These are phyloP conservation scores for Odontomyia ornata DNA, from an alignment of 2,888 invertebrate species.

Conservation along the genomic window DNA sequence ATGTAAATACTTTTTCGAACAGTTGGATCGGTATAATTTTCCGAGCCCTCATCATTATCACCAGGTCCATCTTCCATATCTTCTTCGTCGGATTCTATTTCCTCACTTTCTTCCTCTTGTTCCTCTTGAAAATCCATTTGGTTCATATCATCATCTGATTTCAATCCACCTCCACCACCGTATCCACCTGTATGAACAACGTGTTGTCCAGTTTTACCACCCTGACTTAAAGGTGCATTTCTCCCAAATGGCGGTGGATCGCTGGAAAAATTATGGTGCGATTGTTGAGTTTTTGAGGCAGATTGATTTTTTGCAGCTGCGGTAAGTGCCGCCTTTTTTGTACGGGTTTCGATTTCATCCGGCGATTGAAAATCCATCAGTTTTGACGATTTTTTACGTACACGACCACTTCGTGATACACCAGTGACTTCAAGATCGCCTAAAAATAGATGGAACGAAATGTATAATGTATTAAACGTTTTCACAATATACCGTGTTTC, in stretches of 20 bases:
- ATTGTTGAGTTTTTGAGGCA: conserved; percentile 45
- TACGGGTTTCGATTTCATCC: conserved; percentile 75
- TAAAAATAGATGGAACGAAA: neutral
- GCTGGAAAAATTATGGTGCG: neutral
- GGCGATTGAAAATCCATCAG: conserved; percentile 92
- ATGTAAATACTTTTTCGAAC: conserved; percentile 70
- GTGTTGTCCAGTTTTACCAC: neutral
- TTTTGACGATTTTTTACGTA: conserved; percentile 94
- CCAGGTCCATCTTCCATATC: conserved; percentile 49
- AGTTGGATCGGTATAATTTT: conserved; percentile 55
- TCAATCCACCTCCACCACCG: conserved; percentile 26
- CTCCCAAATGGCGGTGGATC: neutral
- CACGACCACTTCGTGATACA: conserved; percentile 87
- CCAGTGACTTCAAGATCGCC: conserved; percentile 83
- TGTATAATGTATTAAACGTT: too few relatives aligned
- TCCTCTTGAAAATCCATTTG: conserved; percentile 16
- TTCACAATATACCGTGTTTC: neutral
- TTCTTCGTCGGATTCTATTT: conserved; percentile 51
- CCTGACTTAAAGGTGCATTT: neutral
- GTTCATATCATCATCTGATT: conserved; percentile 34
- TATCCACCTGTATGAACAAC: conserved; percentile 12
- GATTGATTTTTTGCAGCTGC: neutral
- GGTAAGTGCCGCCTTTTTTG: conserved; percentile 51
- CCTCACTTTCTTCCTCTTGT: conserved; percentile 24
- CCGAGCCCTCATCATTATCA: conserved; percentile 54